These are phyloP conservation scores for Apocheima hispidaria DNA, from an alignment of 2,888 invertebrate species.

Conservation along the genomic window DNA sequence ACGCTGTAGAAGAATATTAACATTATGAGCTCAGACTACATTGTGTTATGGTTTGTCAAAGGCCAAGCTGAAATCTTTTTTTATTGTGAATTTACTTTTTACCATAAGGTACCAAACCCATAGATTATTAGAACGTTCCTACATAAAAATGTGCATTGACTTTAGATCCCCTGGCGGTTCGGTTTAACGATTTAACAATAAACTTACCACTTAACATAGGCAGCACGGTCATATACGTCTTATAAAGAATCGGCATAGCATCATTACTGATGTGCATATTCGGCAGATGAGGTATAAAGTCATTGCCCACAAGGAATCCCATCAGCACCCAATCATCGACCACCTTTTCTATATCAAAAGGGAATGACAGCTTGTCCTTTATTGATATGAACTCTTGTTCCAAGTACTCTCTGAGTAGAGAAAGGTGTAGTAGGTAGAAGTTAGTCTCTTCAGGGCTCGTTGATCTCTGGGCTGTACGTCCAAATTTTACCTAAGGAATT, in stretches of 20 bases:
- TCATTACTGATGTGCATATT: slow-evolving; percentile 97
- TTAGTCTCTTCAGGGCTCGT: slow-evolving; percentile 95
- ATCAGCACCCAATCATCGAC: slow-evolving; percentile 99
- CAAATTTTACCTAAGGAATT: slow-evolving; percentile 89
- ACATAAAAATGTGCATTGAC: too few relatives aligned
- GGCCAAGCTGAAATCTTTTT: neutral
- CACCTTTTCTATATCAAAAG: slow-evolving; percentile 94
- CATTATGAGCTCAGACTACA: neutral
- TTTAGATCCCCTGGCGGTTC: too few relatives aligned
- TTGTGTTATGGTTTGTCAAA: neutral
- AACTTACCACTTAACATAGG: slow-evolving; percentile 93
- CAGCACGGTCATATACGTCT: slow-evolving; percentile 94
- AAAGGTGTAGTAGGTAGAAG: slow-evolving; percentile 97
- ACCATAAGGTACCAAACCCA: neutral
- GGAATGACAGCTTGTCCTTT: slow-evolving; percentile 89
- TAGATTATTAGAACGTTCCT: neutral
- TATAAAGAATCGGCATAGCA: slow-evolving; percentile 94
- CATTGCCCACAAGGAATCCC: slow-evolving; percentile 99
- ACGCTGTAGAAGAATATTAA: neutral
- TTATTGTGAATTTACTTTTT: neutral
- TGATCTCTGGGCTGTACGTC: slow-evolving; percentile 88
- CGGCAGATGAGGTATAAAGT: slow-evolving; percentile 98
- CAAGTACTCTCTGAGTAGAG: slow-evolving; percentile 96
- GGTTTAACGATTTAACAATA: neutral
- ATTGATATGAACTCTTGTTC: slow-evolving; percentile 94